phyloP scores from a whole-genome alignment of 92 coral and sea anemone species.

The Muricea muricata region DNA sequence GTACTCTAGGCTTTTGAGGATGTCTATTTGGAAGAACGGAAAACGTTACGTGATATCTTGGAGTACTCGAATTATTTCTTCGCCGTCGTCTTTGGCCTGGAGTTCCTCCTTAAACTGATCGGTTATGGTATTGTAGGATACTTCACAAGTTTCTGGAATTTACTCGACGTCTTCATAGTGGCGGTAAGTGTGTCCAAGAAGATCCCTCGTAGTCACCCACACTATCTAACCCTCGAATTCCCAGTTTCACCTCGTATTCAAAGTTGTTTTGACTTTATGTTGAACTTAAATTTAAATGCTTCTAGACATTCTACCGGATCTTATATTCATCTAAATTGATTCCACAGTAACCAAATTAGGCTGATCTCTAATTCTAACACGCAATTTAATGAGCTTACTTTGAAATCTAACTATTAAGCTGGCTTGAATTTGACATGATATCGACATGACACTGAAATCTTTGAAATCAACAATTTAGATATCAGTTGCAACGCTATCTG shows the following conservation, averaged over 20 bases:
- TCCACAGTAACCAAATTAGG: no score
- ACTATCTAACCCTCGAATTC: no score
- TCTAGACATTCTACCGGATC: not conserved
- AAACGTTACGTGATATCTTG: constrained; percentile 43
- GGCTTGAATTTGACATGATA: not conserved
- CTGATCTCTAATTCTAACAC: no score
- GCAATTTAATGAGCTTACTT: not conserved
- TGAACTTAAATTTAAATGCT: not conserved
- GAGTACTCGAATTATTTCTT: constrained; percentile 78
- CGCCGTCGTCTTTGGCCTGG: constrained; percentile 89
- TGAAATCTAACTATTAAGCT: no score
- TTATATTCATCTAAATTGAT: no score
- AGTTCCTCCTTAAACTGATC: constrained; percentile 80
- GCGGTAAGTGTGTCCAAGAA: constrained; percentile 90
- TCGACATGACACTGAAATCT: not conserved
- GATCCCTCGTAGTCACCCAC: no score
- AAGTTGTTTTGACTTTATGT: not conserved
- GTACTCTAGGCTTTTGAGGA: constrained; percentile 90
- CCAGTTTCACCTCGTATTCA: not conserved
- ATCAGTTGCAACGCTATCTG: constrained; percentile 88
- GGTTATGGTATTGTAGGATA: constrained; percentile 94
- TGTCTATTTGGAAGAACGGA: constrained; percentile 61
- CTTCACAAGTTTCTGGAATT: constrained; percentile 95
- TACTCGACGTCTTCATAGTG: constrained; percentile 92
- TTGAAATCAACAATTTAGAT: constrained; percentile 60